Conservation (phyloP, 2,797 vertebrate genomes). For the Sciaenops ocellatus region DNA sequence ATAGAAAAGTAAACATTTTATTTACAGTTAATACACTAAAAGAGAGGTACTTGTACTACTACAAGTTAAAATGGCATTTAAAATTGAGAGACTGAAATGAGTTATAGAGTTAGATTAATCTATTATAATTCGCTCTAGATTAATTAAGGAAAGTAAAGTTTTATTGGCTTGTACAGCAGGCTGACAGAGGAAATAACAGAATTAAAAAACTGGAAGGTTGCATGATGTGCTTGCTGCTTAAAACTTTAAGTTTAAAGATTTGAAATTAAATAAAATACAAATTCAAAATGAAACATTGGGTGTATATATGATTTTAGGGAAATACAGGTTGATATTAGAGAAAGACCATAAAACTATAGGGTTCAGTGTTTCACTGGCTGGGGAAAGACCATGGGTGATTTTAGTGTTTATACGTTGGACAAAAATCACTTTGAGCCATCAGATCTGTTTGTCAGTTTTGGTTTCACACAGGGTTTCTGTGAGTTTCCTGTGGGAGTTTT, state of each 20-base stretch:
- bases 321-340: neutral
- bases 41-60: too few relatives aligned
- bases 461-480: conserved; percentile 34
- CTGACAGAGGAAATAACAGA: neutral
- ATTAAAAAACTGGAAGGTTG: neutral
- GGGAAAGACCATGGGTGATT: neutral
- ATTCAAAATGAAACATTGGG: neutral
- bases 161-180: neutral
- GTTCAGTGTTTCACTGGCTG: neutral
- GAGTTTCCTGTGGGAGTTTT: conserved; percentile 31
- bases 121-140: too few relatives aligned
- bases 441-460: conserved; percentile 18
- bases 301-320: neutral
- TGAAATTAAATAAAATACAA: neutral
- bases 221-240: neutral
- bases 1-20: too few relatives aligned
- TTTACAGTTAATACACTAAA: too few relatives aligned
- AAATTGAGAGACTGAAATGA: too few relatives aligned
- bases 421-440: neutral
- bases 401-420: neutral
- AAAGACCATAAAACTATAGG: neutral
- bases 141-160: too few relatives aligned
- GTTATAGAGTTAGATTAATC: too few relatives aligned
- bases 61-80: too few relatives aligned
- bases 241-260: too few relatives aligned